These are phyloP conservation scores for Gnathonemus longibarbis DNA, from an alignment of 2,113 vertebrate species.

Conservation along the genomic window DNA sequence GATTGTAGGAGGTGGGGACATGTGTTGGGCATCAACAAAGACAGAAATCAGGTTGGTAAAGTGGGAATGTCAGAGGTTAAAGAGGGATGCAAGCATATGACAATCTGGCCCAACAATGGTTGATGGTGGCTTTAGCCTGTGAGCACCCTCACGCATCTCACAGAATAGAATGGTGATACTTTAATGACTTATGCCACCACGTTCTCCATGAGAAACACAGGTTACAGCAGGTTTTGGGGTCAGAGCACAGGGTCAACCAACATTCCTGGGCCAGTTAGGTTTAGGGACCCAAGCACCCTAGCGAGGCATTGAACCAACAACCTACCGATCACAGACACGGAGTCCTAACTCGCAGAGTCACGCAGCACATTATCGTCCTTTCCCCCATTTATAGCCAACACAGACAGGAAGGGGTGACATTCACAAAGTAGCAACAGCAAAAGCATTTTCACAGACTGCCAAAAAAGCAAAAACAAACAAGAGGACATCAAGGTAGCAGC, in stretches of 20 bases:
- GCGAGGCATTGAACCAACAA: not conserved
- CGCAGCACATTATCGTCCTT: not conserved
- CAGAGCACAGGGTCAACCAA: not conserved
- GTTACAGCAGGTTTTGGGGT: not conserved
- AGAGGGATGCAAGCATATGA: not conserved
- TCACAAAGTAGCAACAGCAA: not conserved
- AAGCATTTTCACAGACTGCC: not conserved
- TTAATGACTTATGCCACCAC: not conserved
- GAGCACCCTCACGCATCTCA: not conserved
- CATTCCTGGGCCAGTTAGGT: not conserved
- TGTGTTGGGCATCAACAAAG: not conserved
- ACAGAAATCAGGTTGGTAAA: not conserved
- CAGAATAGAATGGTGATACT: not conserved
- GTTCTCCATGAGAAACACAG: not conserved
- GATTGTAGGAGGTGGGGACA: not conserved
- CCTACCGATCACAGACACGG: not conserved
- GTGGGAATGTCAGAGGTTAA: not conserved
- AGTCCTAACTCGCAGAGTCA: not conserved
- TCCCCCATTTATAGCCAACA: not conserved
- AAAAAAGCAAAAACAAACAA: not conserved
- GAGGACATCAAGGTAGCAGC: not conserved
- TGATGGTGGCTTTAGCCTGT: not conserved
- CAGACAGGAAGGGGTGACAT: not conserved
- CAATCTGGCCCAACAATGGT: not conserved
- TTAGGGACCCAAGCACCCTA: not conserved